Percentiles rank a stretch among this genome's conserved stretches.
Evolutionary conservation across 2,888 invertebrate species (phyloP).

Genomic region (Papilio protenor): DNA sequence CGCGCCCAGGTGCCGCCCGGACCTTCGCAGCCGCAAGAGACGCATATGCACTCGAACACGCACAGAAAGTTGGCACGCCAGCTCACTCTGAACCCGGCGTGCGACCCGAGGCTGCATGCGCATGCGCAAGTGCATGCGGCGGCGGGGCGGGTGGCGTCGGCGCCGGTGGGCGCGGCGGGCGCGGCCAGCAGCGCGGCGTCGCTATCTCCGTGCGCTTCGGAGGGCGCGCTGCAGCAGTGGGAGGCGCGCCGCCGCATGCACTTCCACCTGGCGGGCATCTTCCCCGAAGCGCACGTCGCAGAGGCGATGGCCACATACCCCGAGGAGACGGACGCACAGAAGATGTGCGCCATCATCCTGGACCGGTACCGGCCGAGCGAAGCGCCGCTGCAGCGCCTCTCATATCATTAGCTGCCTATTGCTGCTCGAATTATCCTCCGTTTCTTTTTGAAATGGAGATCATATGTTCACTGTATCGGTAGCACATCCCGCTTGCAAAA

Average conservation of each 20-base stretch:
- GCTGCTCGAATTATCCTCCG: constrained; percentile 61
- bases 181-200: constrained; percentile 79
- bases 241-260: constrained; percentile 91
- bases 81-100: constrained; percentile 91
- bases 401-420: constrained; percentile 47
- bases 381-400: constrained; percentile 58
- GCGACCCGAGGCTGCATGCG: constrained; percentile 86
- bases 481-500: background rate
- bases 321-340: constrained; percentile 94
- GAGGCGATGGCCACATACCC: constrained; percentile 95
- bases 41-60: constrained; percentile 80
- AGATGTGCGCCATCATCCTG: constrained; percentile 94
- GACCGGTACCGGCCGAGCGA: constrained; percentile 86
- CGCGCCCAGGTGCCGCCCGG: constrained; percentile 72
- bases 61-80: constrained; percentile 92
- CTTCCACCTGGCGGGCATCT: constrained; percentile 95
- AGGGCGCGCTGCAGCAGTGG: constrained; percentile 78
- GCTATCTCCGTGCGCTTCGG: constrained; percentile 71
- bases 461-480: constrained; percentile 56
- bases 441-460: constrained; percentile 69
- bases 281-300: constrained; percentile 95
- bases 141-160: constrained; percentile 89
- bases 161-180: constrained; percentile 88
- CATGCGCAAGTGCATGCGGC: constrained; percentile 53
- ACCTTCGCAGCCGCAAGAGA: constrained; percentile 59